Conservation (phyloP, 2,113 vertebrate species). For the Proterorhinus semilunaris region DNA sequence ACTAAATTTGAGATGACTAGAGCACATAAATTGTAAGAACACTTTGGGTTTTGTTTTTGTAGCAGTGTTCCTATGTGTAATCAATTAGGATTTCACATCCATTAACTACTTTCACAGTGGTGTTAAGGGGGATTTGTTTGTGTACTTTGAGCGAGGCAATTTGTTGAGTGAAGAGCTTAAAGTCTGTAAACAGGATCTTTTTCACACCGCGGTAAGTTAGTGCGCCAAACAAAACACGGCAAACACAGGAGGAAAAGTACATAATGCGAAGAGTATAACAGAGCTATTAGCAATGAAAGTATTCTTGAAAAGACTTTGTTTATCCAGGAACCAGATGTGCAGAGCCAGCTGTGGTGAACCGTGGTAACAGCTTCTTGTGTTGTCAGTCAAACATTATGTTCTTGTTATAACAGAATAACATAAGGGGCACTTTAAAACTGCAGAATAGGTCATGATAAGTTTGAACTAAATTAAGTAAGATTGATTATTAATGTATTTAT, state of each 20-base stretch:
- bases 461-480: too few species aligned
- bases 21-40: not conserved
- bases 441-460: too few species aligned
- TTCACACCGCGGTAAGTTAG: not conserved
- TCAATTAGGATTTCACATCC: slow-evolving; percentile 3
- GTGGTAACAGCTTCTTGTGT: slow-evolving; percentile 22
- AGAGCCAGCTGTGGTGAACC: slow-evolving; percentile 33
- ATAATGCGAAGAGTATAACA: slow-evolving; percentile 5
- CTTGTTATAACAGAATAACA: too few species aligned
- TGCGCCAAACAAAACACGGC: slow-evolving; percentile 9
- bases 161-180: not conserved
- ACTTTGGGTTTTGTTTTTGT: not conserved
- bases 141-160: not conserved
- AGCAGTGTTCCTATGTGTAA: slow-evolving; percentile 4
- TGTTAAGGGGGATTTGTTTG: slow-evolving; percentile 15
- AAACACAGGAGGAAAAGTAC: not conserved
- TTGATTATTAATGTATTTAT: too few species aligned
- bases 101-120: slow-evolving; percentile 6
- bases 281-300: not conserved
- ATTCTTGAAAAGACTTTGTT: slow-evolving; percentile 31
- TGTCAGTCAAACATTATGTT: slow-evolving; percentile 4
- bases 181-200: not conserved
- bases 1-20: not conserved
- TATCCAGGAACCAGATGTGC: slow-evolving; percentile 42
- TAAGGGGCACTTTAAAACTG: too few species aligned